Evolutionary conservation across 2,113 vertebrate species (phyloP), one percentile per base, ranked within the genome.

Genomic region (Sturnus vulgaris): DNA sequence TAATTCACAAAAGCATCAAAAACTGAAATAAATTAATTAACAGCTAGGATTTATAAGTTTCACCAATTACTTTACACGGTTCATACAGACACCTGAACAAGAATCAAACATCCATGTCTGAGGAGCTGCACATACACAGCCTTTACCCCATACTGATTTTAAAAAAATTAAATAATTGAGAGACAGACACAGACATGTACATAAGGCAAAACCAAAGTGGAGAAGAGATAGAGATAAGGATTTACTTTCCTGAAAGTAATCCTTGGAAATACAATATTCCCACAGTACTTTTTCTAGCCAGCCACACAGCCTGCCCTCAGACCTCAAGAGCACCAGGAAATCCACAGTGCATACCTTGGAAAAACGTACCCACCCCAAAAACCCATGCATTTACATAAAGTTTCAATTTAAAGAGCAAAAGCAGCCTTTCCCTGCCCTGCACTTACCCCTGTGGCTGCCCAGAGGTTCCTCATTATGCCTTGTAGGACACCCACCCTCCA

Each of bases 401-500:
- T 33, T 90, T 57, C 27, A 82, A 73, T 37, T 39, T 33, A n/a
- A 92, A 63, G 35, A 91, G 42, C 59, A 82, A 80, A 72, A 25
- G 5, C 21, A 61, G 53, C 23, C 50, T 61, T 69, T 35, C 60
- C 70, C 25, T 57, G 25, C n/a, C 23, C 53, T 24, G 31, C 50
- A n/a, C 37, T 31, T 23, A 37, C 22, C 30, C 64, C 56, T 78
- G n/a, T n/a, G 31, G 49, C 14, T 28, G 22, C 60, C 42, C 75
- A n/a, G 60, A 52, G 28, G 70, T 14, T 59, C 2, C 0, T 22
- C 15, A 25, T 2, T 3, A 9, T 15, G 18, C 37, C 35, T 5
- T 24, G 11, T 6, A 8, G 37, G 33, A 56, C 8, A 5, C 25
- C n/a, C 3, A 0, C 30, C 24, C 2, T 3, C 52, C 5, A 0